These are phyloP conservation scores for Hippoglossus hippoglossus DNA, from an alignment of 2,797 vertebrate species.

Conservation along the genomic window DNA sequence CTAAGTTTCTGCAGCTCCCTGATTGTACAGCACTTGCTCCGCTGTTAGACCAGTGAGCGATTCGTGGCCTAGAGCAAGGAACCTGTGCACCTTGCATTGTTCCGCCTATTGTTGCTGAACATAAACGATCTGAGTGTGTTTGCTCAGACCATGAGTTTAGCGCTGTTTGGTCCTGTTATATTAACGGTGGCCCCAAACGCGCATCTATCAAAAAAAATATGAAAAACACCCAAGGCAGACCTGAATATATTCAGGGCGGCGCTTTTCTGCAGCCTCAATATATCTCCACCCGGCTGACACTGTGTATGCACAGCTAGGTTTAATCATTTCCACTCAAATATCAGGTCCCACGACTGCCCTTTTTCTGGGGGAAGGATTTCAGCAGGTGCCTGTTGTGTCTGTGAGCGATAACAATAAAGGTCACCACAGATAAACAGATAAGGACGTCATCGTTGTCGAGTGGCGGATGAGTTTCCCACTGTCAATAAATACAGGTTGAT, in stretches of 20 bases:
- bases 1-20: conserved; percentile 55
- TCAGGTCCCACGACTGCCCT: conserved; percentile 26
- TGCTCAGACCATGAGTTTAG: conserved; percentile 44
- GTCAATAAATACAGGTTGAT: conserved; percentile 14
- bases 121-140: conserved; percentile 24
- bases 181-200: conserved; percentile 26
- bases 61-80: conserved; percentile 63
- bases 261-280: conserved; percentile 35
- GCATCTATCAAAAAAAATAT: conserved; percentile 36
- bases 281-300: conserved; percentile 41
- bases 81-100: conserved; percentile 59
- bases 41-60: conserved; percentile 67
- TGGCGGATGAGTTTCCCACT: conserved; percentile 24
- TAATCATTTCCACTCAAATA: conserved; percentile 60
- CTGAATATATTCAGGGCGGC: conserved; percentile 44
- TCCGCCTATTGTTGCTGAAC: conserved; percentile 46
- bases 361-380: conserved; percentile 23
- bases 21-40: conserved; percentile 62
- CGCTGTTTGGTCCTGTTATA: conserved; percentile 45
- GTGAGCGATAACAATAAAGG: conserved; percentile 52
- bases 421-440: conserved; percentile 52
- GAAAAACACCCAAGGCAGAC: conserved; percentile 33
- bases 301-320: conserved; percentile 36
- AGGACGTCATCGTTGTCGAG: conserved; percentile 19
- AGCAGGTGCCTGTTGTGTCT: conserved; percentile 42